Evolutionary conservation across 2,888 invertebrate genomes (phyloP).

Genomic region (Drosophila kanekoi): DNA sequence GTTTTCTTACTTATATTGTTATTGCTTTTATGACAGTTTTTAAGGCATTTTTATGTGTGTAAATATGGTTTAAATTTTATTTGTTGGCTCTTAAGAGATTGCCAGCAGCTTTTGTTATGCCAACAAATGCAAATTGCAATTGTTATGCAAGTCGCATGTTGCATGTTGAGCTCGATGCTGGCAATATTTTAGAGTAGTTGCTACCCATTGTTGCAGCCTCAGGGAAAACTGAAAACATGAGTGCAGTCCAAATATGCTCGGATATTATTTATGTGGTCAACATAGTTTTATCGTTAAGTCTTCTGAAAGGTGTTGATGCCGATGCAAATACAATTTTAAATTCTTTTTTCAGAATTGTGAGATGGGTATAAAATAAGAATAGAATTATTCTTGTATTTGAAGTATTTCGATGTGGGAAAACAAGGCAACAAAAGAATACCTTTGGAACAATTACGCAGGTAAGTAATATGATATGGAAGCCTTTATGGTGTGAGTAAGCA

Average conservation of each 20-base stretch:
- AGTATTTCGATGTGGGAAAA: not conserved
- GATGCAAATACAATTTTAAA: not conserved
- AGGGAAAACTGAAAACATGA: not conserved
- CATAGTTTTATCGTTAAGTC: slow-evolving; percentile 6
- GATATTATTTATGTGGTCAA: slow-evolving; percentile 27
- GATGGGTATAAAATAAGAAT: not conserved
- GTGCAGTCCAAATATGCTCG: slow-evolving; percentile 2
- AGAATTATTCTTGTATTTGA: not conserved
- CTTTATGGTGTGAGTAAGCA: slow-evolving; percentile 5
- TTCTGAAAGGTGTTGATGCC: slow-evolving; percentile 13
- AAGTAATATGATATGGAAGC: not conserved
- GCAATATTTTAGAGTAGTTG: slow-evolving; percentile 24
- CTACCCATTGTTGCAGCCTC: slow-evolving; percentile 24
- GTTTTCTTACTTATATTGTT: not conserved
- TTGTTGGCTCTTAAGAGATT: slow-evolving; percentile 57
- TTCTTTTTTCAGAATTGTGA: not conserved
- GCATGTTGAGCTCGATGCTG: slow-evolving; percentile 17
- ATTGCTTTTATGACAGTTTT: slow-evolving; percentile 53
- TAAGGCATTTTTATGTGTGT: slow-evolving; percentile 60
- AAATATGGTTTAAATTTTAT: slow-evolving; percentile 63
- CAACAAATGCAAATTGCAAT: slow-evolving; percentile 63
- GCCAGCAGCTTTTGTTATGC: slow-evolving; percentile 38
- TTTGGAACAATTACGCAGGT: not conserved
- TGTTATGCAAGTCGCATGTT: slow-evolving; percentile 49
- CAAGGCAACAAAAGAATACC: not conserved